Evolutionary conservation across 2,113 vertebrate genomes (phyloP).

Genomic region (Psilopsiagon aurifrons): DNA sequence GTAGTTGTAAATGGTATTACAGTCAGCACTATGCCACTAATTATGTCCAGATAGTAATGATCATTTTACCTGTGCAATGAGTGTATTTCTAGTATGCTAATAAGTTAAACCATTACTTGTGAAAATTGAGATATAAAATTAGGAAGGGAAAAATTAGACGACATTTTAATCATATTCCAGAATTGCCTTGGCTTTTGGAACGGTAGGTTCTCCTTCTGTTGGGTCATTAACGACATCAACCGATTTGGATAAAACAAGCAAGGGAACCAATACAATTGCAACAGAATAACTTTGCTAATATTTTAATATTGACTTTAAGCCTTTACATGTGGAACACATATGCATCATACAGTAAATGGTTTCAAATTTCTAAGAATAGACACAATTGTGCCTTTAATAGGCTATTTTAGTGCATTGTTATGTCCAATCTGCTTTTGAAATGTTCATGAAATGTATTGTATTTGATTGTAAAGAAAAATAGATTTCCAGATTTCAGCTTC

Average conservation of each 20-base stretch:
- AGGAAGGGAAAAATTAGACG: neutral
- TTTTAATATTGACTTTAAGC: neutral
- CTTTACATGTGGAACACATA: neutral
- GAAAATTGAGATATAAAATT: neutral
- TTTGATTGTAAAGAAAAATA: neutral
- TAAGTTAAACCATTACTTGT: neutral
- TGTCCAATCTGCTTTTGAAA: neutral
- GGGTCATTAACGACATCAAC: accelerated
- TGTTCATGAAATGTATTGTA: neutral
- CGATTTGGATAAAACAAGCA: neutral
- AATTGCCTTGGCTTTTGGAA: neutral
- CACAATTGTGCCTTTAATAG: neutral
- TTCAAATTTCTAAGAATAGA: neutral
- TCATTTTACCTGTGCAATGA: neutral
- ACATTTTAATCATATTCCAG: neutral
- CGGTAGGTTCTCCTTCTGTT: neutral
- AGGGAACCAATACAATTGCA: neutral
- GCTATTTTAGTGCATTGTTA: neutral
- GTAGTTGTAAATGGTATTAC: conserved; percentile 6
- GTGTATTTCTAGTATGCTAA: neutral
- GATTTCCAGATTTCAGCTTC: neutral
- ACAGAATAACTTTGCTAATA: neutral
- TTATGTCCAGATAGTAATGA: conserved; percentile 22
- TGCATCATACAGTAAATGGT: neutral
- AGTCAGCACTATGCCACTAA: neutral